Conservation (phyloP, 1,140 invertebrate species). For the Oedothorax gibbosus region DNA sequence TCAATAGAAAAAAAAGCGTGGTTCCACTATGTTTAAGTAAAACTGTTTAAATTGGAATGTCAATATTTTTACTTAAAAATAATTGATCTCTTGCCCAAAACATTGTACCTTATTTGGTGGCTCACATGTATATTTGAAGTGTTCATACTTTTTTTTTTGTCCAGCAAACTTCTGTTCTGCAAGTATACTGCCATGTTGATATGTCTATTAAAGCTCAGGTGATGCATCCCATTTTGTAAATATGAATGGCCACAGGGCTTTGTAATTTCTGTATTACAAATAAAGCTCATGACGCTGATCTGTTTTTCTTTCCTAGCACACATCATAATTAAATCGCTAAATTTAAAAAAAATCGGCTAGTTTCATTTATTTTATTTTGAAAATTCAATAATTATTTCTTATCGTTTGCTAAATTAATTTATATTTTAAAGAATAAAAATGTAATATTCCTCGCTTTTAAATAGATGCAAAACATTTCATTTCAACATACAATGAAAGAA, state of each 20-base stretch:
- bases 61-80: neutral
- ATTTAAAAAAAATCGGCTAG: too few species aligned
- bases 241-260: constrained; percentile 34
- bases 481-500: too few species aligned
- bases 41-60: neutral
- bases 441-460: too few species aligned
- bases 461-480: too few species aligned
- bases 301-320: neutral
- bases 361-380: too few species aligned
- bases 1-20: too few species aligned
- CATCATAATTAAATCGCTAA: neutral
- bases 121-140: constrained; percentile 27
- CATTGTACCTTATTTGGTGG: constrained; percentile 1
- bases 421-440: too few species aligned
- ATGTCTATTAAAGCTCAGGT: constrained; percentile 17
- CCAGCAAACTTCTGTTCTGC: constrained; percentile 24
- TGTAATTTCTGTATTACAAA: constrained; percentile 54
- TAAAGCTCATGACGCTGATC: constrained; percentile 48
- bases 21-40: neutral
- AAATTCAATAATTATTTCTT: too few species aligned
- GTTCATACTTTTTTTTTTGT: constrained; percentile 18
- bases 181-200: neutral
- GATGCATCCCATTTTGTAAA: constrained; percentile 51
- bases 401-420: too few species aligned
- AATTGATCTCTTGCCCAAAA: neutral